Evolutionary conservation across 2,113 vertebrate species (phyloP).

Genomic region (Herpetotheres cachinnans): DNA sequence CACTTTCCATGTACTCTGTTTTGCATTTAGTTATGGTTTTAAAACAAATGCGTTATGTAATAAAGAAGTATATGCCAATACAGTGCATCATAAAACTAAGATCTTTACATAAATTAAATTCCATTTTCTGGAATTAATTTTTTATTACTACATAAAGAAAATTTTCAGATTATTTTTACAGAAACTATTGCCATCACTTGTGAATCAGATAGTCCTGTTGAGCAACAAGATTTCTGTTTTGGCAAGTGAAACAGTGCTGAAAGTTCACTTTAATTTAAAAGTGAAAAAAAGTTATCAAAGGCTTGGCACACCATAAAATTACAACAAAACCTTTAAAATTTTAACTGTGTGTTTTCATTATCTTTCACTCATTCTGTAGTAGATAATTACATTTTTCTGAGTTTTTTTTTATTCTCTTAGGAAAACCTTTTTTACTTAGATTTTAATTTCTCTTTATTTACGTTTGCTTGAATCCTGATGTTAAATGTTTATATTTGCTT

Average conservation of each 20-base stretch:
- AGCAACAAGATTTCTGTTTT: neutral
- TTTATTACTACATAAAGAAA: neutral
- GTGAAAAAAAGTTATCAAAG: constrained; percentile 13
- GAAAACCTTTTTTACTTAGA: neutral
- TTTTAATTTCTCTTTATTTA: constrained; percentile 32
- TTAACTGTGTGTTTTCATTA: constrained; percentile 48
- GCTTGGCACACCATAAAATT: constrained; percentile 43
- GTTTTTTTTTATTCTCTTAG: neutral
- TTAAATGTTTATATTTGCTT: constrained; percentile 45
- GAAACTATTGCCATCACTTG: neutral
- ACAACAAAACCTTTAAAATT: constrained; percentile 9
- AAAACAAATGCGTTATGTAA: neutral
- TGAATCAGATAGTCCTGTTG: neutral
- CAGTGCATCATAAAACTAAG: neutral
- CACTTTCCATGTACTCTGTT: constrained; percentile 62
- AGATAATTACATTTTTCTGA: neutral
- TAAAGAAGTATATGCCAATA: neutral
- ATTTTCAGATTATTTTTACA: neutral
- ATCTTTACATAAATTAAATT: neutral
- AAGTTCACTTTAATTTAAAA: constrained; percentile 39
- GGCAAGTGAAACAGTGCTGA: constrained; percentile 76
- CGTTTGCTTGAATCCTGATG: constrained; percentile 33
- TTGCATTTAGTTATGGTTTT: neutral
- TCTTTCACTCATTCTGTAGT: constrained; percentile 7
- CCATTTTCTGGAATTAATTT: neutral